Base-by-base conservation (phyloP, 2,888 invertebrate genomes). In the Notocelia uddmanniana region DNA sequence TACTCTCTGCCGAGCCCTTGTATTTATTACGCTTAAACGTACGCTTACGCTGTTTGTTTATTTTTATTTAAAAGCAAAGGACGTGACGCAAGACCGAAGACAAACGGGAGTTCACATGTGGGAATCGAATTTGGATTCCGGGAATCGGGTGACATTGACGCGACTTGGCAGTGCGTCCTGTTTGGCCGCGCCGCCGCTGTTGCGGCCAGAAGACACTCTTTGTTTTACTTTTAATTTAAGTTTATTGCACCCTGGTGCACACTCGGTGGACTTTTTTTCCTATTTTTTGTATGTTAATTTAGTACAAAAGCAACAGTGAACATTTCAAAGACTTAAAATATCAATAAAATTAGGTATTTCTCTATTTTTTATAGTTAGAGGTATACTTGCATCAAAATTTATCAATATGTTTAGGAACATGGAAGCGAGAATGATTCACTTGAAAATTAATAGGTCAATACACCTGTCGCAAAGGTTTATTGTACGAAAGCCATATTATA, bases 131-230 rank as follows among this genome's bases (percentile, higher is more conserved):
- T 50, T 9, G 23, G 58, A 23, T 71, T 71, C 71, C 66, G 10
- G 59, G 71, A 71, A 66, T 15, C 34, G 21, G 8, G 59, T 41
- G 71, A 60, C 66, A 71, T 67, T 71, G 71, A 71, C 66, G 45
- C 21, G 37, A 41, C 57, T 69, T 70, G 70, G 64, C 70, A 70
- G 37, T 6, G n/a, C 45, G 45, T 45, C 45, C 45, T n/a, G 45
- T 45, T 58, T 37, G 34, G 34, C 34, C 34, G 26, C 18, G 41
- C 41, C 18, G n/a, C 45, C 9, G n/a, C 26, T 45, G 31, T 23
- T 3, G 23, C 23, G 23, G 31, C 58, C 26, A 64, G 50, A 68
- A 26, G n/a, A 31, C 31, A 31, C 31, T 54, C 60, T 68, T 69
- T 54, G 69, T 69, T 69, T 55, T 54, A 26, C 21, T 62, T 54